phyloP scores from a whole-genome alignment of 1,140 invertebrate genomes.

The silkworm (Bombyx mori) region ASM3026992v2 NC_085122.1:1995501-1996000 shows the following conservation, averaged over 20 bases:
- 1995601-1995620: too few species aligned
- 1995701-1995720: conserved; percentile 13
- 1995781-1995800: background rate
- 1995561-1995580: too few species aligned
- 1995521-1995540: too few species aligned
- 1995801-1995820: conserved; percentile 3
- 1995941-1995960: too few species aligned
- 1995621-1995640: conserved; percentile 29
- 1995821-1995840: conserved; percentile 9
- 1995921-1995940: too few species aligned
- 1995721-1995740: conserved; percentile 18
- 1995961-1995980: too few species aligned
- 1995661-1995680: conserved; percentile 46
- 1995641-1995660: conserved; percentile 40
- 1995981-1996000: too few species aligned
- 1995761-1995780: conserved; percentile 19
- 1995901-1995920: too few species aligned
- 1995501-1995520: too few species aligned
- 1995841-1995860: conserved; percentile 16
- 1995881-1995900: background rate
- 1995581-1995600: too few species aligned
- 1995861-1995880: conserved; percentile 12
- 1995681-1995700: conserved; percentile 44
- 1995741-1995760: conserved; percentile 22
- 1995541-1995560: too few species aligned